phyloP scores from a whole-genome alignment of 2,888 invertebrate species.

The Pharmacophagus antenor region DNA sequence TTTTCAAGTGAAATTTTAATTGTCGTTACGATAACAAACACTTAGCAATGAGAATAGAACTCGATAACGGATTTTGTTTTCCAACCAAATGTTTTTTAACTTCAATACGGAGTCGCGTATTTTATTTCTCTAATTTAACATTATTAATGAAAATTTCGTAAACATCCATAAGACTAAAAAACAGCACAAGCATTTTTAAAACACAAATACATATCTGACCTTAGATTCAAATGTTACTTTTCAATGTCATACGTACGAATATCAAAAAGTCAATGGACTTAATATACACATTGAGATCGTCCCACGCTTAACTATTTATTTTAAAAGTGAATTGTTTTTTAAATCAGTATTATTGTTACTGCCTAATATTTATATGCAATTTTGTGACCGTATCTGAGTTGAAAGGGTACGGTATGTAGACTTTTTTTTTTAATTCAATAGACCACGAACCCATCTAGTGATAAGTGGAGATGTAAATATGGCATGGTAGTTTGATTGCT shows the following conservation, averaged over 20 bases:
- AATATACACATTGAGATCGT: constrained; percentile 1
- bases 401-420: no score
- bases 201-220: neutral
- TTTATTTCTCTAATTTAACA: neutral
- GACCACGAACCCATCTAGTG: no score
- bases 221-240: neutral
- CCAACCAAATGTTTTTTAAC: neutral
- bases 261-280: constrained; percentile 1
- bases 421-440: no score
- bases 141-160: no score
- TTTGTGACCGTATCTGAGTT: no score
- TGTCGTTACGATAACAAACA: constrained; percentile 7
- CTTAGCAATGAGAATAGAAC: neutral
- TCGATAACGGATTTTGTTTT: neutral
- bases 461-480: no score
- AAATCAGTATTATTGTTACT: neutral
- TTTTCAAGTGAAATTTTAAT: constrained; percentile 3
- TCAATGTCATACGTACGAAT: neutral
- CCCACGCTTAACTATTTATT: neutral
- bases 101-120: neutral
- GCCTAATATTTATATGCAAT: no score
- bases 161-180: neutral
- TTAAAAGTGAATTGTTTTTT: neutral
- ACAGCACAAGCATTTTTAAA: neutral
- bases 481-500: no score